These are phyloP conservation scores for Solenodon paradoxus DNA, from an alignment of 2,113 vertebrate genomes.

Conservation along the genomic window DNA sequence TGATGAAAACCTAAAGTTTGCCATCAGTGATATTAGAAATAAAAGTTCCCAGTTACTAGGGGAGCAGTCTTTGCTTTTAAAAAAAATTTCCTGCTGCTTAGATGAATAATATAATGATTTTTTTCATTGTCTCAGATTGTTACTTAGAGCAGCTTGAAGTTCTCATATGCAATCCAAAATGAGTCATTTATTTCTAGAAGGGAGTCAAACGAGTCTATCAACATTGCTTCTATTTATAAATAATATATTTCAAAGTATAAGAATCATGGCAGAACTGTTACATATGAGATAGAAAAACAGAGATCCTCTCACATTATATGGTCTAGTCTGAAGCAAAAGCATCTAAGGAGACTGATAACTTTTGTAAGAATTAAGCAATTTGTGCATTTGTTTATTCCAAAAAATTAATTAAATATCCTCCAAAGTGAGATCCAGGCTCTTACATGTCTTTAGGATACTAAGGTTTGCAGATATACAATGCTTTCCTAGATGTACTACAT, in stretches of 20 bases:
- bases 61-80: slow-evolving; percentile 29
- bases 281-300: slow-evolving; percentile 70
- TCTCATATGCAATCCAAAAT: slow-evolving; percentile 74
- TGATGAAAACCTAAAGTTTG: slow-evolving; percentile 46
- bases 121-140: slow-evolving; percentile 74
- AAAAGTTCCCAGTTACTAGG: slow-evolving; percentile 39
- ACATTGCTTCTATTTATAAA: slow-evolving; percentile 82
- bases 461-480: slow-evolving; percentile 38
- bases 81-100: slow-evolving; percentile 64
- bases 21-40: not conserved
- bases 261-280: slow-evolving; percentile 76
- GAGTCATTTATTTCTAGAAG: slow-evolving; percentile 78
- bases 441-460: slow-evolving; percentile 44
- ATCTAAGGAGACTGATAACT: slow-evolving; percentile 70
- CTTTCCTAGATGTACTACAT: slow-evolving; percentile 49
- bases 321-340: slow-evolving; percentile 69
- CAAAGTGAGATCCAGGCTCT: slow-evolving; percentile 56
- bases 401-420: slow-evolving; percentile 68
- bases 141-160: slow-evolving; percentile 79
- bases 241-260: slow-evolving; percentile 81
- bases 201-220: slow-evolving; percentile 81
- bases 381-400: slow-evolving; percentile 41
- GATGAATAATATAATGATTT: slow-evolving; percentile 73
- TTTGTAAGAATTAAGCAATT: slow-evolving; percentile 71
- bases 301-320: slow-evolving; percentile 76